Percentiles rank a stretch among this genome's conserved stretches.
Evolutionary conservation across 2,797 vertebrate genomes (phyloP).

Genomic region (Danionella dracula): DNA sequence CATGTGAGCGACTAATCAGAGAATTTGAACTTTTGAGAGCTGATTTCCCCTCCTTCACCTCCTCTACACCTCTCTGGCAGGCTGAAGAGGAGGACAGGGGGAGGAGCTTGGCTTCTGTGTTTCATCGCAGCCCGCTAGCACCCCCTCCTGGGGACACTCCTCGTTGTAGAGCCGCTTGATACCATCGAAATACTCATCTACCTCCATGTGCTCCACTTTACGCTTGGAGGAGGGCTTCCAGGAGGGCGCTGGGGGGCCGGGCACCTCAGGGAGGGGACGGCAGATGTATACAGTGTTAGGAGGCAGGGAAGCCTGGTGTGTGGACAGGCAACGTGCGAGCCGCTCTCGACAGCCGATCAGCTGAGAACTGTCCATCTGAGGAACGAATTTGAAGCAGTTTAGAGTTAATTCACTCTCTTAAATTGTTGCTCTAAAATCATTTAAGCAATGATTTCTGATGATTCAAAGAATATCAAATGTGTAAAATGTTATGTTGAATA

Average conservation of each 20-base stretch:
- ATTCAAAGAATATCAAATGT: no score
- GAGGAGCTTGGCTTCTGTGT: slow-evolving; percentile 74
- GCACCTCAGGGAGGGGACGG: slow-evolving; percentile 75
- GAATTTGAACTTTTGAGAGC: no score
- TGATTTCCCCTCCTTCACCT: neutral
- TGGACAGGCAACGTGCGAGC: slow-evolving; percentile 83
- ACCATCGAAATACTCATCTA: slow-evolving; percentile 92
- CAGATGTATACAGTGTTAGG: slow-evolving; percentile 96
- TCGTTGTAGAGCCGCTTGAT: slow-evolving; percentile 97
- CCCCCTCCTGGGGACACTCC: slow-evolving; percentile 71
- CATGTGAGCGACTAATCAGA: no score
- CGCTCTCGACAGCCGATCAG: slow-evolving; percentile 91
- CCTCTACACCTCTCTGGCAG: slow-evolving; percentile 75
- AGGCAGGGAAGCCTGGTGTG: slow-evolving; percentile 79
- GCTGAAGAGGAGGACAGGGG: slow-evolving; percentile 87
- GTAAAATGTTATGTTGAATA: no score
- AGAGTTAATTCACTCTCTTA: no score
- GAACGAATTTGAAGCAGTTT: no score
- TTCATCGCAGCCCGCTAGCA: slow-evolving; percentile 51
- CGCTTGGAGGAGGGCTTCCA: slow-evolving; percentile 83
- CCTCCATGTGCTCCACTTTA: slow-evolving; percentile 96
- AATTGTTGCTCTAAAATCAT: no score
- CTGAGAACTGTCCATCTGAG: slow-evolving; percentile 86
- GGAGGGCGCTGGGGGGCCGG: slow-evolving; percentile 48
- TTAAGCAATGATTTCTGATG: no score